Conservation (phyloP, 2,888 invertebrate genomes). For the Sinhomidia bicolor region DNA sequence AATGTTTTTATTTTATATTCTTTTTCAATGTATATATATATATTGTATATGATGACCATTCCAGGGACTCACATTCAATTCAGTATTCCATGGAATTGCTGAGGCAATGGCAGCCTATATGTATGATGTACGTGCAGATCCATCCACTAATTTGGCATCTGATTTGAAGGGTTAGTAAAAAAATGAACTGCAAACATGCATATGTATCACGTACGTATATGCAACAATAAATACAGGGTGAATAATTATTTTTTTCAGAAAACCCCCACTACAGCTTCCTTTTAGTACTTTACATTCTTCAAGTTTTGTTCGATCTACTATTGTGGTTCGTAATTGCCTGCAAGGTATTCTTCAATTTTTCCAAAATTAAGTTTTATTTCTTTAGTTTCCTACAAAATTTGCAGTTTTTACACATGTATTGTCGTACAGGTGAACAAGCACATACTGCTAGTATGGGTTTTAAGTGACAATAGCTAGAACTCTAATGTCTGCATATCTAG, state of each 20-base stretch:
- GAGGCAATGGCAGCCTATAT: constrained; percentile 35
- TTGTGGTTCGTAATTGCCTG: constrained; percentile 66
- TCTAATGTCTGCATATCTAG: constrained; percentile 14
- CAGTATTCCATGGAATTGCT: constrained; percentile 59
- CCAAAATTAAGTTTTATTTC: too few relatives aligned
- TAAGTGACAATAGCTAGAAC: constrained; percentile 46
- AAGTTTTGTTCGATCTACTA: constrained; percentile 58
- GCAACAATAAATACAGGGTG: too few relatives aligned
- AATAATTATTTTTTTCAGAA: constrained; percentile 29
- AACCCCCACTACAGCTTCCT: constrained; percentile 69
- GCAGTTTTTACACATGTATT: neutral
- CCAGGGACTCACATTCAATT: constrained; percentile 60
- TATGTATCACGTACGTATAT: too few relatives aligned
- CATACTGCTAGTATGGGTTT: constrained; percentile 56
- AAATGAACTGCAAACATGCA: neutral
- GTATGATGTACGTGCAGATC: constrained; percentile 52
- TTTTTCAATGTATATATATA: neutral
- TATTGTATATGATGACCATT: neutral
- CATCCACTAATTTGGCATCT: constrained; percentile 44
- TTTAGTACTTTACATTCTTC: constrained; percentile 47
- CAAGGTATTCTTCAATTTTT: constrained; percentile 48
- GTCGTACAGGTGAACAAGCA: constrained; percentile 61
- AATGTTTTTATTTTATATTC: neutral
- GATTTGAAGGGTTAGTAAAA: constrained; percentile 55
- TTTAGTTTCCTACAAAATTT: too few relatives aligned